Percentiles rank a stretch among this genome's conserved stretches.
Evolutionary conservation across 2,113 vertebrate species (phyloP).

Genomic region (Mobula hypostoma): DNA sequence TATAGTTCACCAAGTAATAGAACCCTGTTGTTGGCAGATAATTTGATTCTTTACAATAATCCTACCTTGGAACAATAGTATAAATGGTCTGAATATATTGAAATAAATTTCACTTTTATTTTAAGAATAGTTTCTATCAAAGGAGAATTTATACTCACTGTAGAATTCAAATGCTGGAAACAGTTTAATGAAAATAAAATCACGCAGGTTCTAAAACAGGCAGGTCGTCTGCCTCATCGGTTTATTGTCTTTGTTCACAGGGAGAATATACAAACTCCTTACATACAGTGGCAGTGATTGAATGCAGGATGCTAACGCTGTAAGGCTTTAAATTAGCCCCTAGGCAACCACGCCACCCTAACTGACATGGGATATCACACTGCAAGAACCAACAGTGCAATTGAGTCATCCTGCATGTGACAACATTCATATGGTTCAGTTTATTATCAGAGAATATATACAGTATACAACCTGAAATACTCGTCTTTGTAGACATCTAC

Average conservation of each 20-base stretch:
- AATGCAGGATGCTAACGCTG: too few relatives aligned
- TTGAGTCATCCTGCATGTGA: not conserved
- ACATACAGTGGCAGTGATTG: too few relatives aligned
- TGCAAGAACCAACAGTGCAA: not conserved
- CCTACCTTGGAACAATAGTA: not conserved
- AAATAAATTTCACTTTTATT: not conserved
- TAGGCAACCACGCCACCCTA: too few relatives aligned
- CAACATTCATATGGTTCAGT: too few relatives aligned
- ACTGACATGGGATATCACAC: not conserved
- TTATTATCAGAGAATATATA: too few relatives aligned
- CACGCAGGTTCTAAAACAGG: not conserved
- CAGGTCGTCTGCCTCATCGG: not conserved
- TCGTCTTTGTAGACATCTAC: too few relatives aligned
- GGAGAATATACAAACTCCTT: too few relatives aligned
- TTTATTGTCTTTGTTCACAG: not conserved
- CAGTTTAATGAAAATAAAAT: constrained; percentile 8
- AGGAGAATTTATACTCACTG: not conserved
- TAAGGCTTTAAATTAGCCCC: too few relatives aligned
- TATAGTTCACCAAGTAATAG: not conserved
- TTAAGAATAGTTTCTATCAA: not conserved
- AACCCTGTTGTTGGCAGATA: not conserved
- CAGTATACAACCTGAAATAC: too few relatives aligned
- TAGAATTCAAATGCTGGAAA: not conserved
- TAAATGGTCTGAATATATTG: not conserved
- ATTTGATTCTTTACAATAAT: not conserved